A percentile compares a stretch with the other conserved stretches of the same genome.
Evolutionary conservation across 2,888 invertebrate species (phyloP).

Genomic region (Eupelmus urozonus): DNA sequence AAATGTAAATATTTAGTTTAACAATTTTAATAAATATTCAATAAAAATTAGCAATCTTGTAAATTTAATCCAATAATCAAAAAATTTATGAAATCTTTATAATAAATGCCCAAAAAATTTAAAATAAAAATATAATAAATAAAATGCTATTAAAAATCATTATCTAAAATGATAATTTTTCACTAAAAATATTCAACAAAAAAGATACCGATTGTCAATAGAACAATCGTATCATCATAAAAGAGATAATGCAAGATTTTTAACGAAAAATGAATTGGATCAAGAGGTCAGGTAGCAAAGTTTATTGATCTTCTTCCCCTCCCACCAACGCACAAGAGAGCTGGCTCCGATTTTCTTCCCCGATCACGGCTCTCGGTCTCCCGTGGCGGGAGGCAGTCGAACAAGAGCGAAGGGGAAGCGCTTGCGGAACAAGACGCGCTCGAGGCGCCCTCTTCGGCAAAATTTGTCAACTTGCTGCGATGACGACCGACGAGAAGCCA

Average conservation of each 20-base stretch:
- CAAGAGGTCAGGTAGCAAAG: conserved; percentile 20
- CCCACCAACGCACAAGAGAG: not conserved
- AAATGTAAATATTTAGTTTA: too few relatives aligned
- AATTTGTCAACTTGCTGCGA: conserved; percentile 21
- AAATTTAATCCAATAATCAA: too few relatives aligned
- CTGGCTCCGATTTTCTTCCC: not conserved
- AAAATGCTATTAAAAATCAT: not conserved
- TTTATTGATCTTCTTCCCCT: conserved; percentile 41
- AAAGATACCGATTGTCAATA: too few relatives aligned
- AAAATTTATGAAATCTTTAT: too few relatives aligned
- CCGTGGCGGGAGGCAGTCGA: not conserved
- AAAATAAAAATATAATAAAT: not conserved
- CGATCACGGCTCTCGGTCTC: not conserved
- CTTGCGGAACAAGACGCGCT: conserved; percentile 1
- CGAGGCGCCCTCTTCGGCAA: conserved; percentile 44
- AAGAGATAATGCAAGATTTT: too few relatives aligned
- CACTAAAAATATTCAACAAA: too few relatives aligned
- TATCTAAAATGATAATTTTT: too few relatives aligned
- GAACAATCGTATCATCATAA: too few relatives aligned
- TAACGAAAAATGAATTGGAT: conserved; percentile 11
- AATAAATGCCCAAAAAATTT: too few relatives aligned
- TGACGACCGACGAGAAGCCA: conserved; percentile 22
- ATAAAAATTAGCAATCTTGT: too few relatives aligned
- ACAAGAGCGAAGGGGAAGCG: conserved; percentile 6
- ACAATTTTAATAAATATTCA: too few relatives aligned